phyloP scores from a whole-genome alignment of 2,797 vertebrate species.

The Mastacembelus armatus region DNA sequence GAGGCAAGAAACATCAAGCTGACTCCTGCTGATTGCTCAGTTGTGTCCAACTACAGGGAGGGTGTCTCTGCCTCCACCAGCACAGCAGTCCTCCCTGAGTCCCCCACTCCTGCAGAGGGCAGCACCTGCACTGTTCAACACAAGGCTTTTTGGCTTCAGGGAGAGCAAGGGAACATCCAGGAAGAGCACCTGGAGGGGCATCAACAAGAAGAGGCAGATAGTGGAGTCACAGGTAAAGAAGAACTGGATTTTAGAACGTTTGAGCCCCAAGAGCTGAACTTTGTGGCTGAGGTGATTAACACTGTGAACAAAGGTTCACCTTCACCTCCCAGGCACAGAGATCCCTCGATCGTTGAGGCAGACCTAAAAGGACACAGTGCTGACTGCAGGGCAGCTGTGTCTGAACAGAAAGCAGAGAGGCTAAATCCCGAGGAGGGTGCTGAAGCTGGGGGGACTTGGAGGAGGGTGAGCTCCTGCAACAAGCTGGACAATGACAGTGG shows the following conservation, averaged over 20 bases:
- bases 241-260: neutral
- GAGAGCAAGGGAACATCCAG: conserved; percentile 4
- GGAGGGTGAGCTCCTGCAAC: neutral
- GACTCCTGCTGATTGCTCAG: neutral
- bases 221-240: conserved; percentile 6
- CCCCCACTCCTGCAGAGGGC: conserved; percentile 55
- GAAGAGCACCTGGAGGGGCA: neutral
- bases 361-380: neutral
- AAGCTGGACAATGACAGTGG: neutral
- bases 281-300: conserved; percentile 1
- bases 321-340: too few relatives aligned
- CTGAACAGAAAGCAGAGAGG: conserved; percentile 6
- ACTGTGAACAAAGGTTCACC: conserved; percentile 38
- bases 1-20: conserved; percentile 1
- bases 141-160: neutral
- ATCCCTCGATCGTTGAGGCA: conserved; percentile 4
- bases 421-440: neutral
- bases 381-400: neutral
- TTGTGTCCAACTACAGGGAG: neutral
- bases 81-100: neutral
- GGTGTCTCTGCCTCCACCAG: neutral
- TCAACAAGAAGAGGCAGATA: conserved; percentile 3
- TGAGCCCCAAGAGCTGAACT: conserved; percentile 2
- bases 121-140: conserved; percentile 21
- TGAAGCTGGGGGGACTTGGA: neutral